Evolutionary conservation across 2,888 invertebrate genomes (phyloP), one percentile per base, ranked within the genome.

Genomic region (Pristionchus japonicus): DNA sequence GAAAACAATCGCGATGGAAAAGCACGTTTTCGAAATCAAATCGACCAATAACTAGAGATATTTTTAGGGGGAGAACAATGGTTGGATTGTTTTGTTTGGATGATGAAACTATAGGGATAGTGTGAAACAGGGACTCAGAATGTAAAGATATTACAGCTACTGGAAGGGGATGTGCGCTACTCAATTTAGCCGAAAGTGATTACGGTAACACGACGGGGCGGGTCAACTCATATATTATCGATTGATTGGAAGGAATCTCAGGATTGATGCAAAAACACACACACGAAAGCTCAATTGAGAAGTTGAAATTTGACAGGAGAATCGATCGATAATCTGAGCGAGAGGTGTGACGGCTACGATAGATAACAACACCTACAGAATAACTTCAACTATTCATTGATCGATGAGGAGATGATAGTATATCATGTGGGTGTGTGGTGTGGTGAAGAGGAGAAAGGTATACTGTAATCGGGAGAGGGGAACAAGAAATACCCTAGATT

Each of bases 211-310:
- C 80, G 80, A 80, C 27, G 47, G 80, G 49, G 80, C 47, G 47
- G n/a, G n/a, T n/a, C n/a, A n/a, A 40, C 37, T 74, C 74, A 74
- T 74, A 37, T 74, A 74, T 74, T 74, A 74, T 74, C 74, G 80
- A 80, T 80, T 80, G 47, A 47, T 27, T 49, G 49, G 49, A 80
- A 80, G 80, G 80, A 80, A 80, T 80, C 47, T 47, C 47, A n/a
- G n/a, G n/a, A n/a, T n/a, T n/a, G n/a, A n/a, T n/a, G 40, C 31
- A n/a, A 43, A 49, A 37, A 74, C 74, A 74, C 74, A 74, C 74
- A 74, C 49, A 47, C 80, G 80, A 80, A 80, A 80, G 80, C 80
- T 80, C 80, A 80, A 80, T 49, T 80, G 74, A 74, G 74, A 80
- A 49, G 9, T 43, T 80, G 40, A 80, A 49, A 80, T 80, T n/a